A percentile compares a stretch with the other conserved stretches of the same genome.
Conservation (phyloP, 1,140 invertebrate genomes). For the Heliconius congener region DNA sequence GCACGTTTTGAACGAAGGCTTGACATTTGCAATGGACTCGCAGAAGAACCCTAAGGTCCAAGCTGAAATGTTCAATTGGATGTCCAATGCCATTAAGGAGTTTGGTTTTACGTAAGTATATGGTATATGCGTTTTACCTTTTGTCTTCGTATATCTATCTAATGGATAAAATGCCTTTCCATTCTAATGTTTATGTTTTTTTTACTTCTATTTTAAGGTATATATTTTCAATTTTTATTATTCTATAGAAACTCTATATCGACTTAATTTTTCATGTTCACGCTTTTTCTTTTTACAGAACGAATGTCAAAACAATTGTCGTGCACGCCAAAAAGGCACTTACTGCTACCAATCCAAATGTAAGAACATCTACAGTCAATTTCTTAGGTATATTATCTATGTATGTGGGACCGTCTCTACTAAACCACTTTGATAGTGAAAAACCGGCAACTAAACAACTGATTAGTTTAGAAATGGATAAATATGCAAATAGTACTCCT, state of each 20-base stretch:
- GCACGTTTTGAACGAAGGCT: constrained; percentile 86
- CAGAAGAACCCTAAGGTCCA: constrained; percentile 97
- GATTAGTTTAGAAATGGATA: constrained; percentile 94
- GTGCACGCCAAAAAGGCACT: constrained; percentile 92
- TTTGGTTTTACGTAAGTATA: constrained; percentile 86
- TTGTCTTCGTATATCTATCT: neutral
- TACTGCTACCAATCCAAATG: constrained; percentile 90
- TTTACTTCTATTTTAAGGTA: neutral
- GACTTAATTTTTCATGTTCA: too few relatives aligned
- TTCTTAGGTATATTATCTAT: constrained; percentile 88
- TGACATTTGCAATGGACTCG: constrained; percentile 87
- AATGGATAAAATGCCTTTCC: neutral
- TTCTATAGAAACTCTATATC: too few relatives aligned
- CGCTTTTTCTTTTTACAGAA: constrained; percentile 72
- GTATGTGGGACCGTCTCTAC: constrained; percentile 89
- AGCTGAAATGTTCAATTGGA: constrained; percentile 91
- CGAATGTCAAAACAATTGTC: constrained; percentile 90
- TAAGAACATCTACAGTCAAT: constrained; percentile 88
- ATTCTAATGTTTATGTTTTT: constrained; percentile 7
- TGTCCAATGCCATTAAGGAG: constrained; percentile 88
- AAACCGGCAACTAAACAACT: constrained; percentile 92
- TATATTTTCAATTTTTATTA: too few relatives aligned
- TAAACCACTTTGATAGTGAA: constrained; percentile 92
- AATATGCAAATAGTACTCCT: constrained; percentile 87
- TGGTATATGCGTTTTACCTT: constrained; percentile 39